Conservation (phyloP, 2,888 invertebrate genomes). For the Epinotia nisella region DNA sequence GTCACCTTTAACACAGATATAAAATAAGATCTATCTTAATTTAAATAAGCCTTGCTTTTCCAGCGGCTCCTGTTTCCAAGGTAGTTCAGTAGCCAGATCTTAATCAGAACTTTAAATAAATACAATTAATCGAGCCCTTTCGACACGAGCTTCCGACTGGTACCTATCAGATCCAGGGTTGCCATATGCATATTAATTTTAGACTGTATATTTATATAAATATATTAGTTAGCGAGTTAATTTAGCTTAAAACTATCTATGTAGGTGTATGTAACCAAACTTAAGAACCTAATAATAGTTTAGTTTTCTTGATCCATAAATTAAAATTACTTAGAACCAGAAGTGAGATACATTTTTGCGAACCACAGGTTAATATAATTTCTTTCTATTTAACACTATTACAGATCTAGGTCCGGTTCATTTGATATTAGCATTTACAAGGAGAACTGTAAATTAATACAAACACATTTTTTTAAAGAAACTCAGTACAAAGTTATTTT, state of each 20-base stretch:
- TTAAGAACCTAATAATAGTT: not conserved
- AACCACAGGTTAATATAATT: not conserved
- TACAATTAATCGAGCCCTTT: conserved; percentile 54
- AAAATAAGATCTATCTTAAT: conserved; percentile 28
- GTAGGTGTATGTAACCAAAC: not conserved
- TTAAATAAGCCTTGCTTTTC: conserved; percentile 35
- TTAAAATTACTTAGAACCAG: not conserved
- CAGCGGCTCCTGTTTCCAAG: conserved; percentile 62
- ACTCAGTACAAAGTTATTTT: not conserved
- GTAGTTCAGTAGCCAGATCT: conserved; percentile 69
- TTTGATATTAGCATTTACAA: too few species aligned
- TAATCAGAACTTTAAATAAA: conserved; percentile 58
- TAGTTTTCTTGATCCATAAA: not conserved
- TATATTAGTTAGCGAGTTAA: not conserved
- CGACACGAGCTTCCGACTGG: conserved; percentile 60
- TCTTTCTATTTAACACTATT: too few species aligned
- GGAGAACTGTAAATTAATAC: too few species aligned
- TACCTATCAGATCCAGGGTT: conserved; percentile 48
- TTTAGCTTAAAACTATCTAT: not conserved
- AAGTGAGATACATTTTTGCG: not conserved
- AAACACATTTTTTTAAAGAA: too few species aligned
- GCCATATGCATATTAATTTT: conserved; percentile 46
- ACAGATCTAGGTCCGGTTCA: too few species aligned
- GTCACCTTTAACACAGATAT: conserved; percentile 5
- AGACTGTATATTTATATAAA: not conserved